phyloP scores from a whole-genome alignment of 2,113 vertebrate genomes.

The Herpetotheres cachinnans region DNA sequence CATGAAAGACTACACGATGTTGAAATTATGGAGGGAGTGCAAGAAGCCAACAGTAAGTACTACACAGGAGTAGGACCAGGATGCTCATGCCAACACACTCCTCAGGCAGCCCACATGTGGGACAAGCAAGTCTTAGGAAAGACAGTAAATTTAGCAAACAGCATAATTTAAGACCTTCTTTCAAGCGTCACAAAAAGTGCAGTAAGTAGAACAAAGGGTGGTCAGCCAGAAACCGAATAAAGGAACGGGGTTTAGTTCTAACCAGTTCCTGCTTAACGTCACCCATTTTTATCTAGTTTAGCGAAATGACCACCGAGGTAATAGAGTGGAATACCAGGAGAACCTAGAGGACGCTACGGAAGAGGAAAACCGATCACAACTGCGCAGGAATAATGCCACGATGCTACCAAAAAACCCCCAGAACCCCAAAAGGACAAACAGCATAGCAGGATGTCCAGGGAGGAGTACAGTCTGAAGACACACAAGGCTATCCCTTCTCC shows the following conservation, averaged over 20 bases:
- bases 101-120: background rate
- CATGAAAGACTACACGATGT: background rate
- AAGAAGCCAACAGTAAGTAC: background rate
- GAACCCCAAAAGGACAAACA: background rate
- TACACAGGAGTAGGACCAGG: background rate
- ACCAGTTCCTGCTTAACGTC: background rate
- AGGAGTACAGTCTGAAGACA: background rate
- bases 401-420: background rate
- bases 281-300: background rate
- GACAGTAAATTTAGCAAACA: background rate
- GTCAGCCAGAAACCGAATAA: background rate
- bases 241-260: background rate
- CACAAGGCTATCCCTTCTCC: background rate
- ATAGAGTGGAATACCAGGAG: background rate
- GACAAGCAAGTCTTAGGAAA: background rate
- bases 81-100: background rate
- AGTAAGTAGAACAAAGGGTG: background rate
- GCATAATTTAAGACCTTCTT: background rate
- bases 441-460: rapidly evolving
- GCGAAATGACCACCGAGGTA: rapidly evolving
- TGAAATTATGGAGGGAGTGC: background rate
- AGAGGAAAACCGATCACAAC: background rate
- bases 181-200: background rate
- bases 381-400: background rate
- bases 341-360: rapidly evolving